phyloP scores from a whole-genome alignment of 2,797 vertebrate species.

The Macrochelys suwanniensis region DNA sequence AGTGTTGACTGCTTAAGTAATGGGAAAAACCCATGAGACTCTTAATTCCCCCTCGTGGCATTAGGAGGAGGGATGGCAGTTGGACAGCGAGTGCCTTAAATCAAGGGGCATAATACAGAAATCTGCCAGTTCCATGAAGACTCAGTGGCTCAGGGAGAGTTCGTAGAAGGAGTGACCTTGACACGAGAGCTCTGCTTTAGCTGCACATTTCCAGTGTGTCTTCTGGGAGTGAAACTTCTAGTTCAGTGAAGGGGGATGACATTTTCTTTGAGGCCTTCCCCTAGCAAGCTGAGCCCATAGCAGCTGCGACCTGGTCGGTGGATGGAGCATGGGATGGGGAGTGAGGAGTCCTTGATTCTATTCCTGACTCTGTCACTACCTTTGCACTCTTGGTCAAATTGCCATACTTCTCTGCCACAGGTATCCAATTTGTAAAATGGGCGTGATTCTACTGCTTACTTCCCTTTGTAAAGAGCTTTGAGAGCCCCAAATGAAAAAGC shows the following conservation, averaged over 20 bases:
- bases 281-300: accelerated
- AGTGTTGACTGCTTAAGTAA: background rate
- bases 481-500: background rate
- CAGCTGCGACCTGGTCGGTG: conserved; percentile 4
- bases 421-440: background rate
- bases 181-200: background rate
- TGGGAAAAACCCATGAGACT: background rate
- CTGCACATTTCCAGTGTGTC: background rate
- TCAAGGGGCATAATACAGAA: background rate
- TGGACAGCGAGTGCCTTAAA: background rate
- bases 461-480: background rate
- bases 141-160: background rate
- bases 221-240: background rate
- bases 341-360: conserved; percentile 1
- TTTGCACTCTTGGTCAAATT: conserved; percentile 40
- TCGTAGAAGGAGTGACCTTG: background rate
- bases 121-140: background rate
- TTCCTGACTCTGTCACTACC: conserved; percentile 13
- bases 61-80: background rate
- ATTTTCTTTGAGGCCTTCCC: background rate
- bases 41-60: background rate
- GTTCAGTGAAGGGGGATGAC: background rate
- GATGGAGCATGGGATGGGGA: background rate
- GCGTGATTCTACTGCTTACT: conserved; percentile 8
- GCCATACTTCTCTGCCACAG: conserved; percentile 53